A percentile compares a stretch with the other conserved stretches of the same genome.
Evolutionary conservation across 2,113 vertebrate genomes (phyloP).

Genomic region (Cyprinodon variegatus): DNA sequence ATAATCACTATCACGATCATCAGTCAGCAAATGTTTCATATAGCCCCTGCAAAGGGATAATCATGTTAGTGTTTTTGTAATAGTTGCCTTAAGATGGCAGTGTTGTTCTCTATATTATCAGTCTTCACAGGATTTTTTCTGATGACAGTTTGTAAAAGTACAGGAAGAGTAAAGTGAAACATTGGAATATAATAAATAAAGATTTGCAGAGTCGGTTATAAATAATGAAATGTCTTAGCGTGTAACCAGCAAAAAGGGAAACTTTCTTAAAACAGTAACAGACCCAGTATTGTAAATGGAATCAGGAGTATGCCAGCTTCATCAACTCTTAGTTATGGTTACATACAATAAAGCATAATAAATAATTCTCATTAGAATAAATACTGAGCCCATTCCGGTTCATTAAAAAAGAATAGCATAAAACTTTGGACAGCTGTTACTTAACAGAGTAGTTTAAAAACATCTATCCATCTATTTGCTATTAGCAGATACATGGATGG

Average conservation of each 20-base stretch:
- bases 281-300: neutral
- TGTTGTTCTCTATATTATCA: constrained; percentile 50
- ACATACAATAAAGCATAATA: too few relatives aligned
- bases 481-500: too few relatives aligned
- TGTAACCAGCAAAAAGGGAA: neutral
- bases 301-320: neutral
- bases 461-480: too few relatives aligned
- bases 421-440: too few relatives aligned
- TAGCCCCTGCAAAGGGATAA: neutral
- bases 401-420: too few relatives aligned
- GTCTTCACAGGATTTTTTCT: neutral
- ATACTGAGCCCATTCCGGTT: too few relatives aligned
- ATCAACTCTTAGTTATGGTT: neutral
- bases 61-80: constrained; percentile 6
- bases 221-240: neutral
- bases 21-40: neutral
- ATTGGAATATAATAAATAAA: neutral
- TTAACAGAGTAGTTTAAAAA: too few relatives aligned
- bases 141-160: constrained; percentile 3
- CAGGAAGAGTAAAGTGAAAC: neutral
- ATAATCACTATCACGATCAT: neutral
- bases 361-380: too few relatives aligned
- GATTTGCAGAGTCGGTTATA: neutral
- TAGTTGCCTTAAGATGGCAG: constrained; percentile 69
- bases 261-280: neutral